phyloP scores from a whole-genome alignment of 2,113 vertebrate species.

The Colinus virginianus region DNA sequence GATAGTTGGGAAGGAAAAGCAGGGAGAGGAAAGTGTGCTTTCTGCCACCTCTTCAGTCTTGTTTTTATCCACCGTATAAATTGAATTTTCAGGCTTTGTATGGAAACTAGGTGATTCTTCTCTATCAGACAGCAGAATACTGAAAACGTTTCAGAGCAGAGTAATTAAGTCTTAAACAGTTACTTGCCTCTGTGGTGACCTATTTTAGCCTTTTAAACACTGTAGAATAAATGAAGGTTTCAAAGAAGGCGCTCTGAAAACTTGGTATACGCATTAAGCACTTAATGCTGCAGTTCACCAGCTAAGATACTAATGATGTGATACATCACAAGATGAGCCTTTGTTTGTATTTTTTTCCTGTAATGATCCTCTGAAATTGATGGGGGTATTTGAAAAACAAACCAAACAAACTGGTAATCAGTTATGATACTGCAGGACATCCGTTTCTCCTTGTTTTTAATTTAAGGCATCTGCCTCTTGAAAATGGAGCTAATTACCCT shows the following conservation, averaged over 20 bases:
- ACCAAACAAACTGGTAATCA: neutral
- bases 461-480: neutral
- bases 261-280: fast-evolving
- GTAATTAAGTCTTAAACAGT: neutral
- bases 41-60: neutral
- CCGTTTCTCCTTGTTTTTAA: neutral
- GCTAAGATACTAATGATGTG: neutral
- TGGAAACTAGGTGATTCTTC: neutral
- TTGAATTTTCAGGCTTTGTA: neutral
- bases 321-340: neutral
- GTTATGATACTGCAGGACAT: neutral
- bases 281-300: neutral
- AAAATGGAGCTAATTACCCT: constrained; percentile 5
- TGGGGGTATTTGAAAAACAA: neutral
- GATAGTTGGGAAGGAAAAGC: neutral
- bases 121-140: neutral
- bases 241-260: neutral
- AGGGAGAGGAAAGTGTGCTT: neutral
- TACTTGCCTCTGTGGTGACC: neutral
- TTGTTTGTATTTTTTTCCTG: neutral
- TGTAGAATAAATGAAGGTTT: neutral
- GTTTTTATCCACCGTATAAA: neutral
- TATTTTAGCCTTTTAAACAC: neutral
- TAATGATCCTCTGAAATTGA: neutral
- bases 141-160: neutral